Conservation (phyloP, 2,888 invertebrate species). For the Aphidoletes aphidimyza region DNA sequence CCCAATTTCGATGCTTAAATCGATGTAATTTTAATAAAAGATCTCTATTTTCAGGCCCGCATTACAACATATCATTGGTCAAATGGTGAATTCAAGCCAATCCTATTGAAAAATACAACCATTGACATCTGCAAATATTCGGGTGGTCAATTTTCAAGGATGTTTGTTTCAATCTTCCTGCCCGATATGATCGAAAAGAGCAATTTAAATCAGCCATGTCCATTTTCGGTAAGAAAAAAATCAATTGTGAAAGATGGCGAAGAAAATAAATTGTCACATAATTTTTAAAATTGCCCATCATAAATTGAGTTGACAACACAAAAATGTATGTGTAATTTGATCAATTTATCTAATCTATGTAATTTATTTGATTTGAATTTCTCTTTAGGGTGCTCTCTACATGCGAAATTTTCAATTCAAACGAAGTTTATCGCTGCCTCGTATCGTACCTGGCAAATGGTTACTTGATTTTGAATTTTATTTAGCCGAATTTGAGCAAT, state of each 20-base stretch:
- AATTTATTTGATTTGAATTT: not conserved
- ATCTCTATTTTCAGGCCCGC: not conserved
- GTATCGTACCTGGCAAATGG: conserved; percentile 18
- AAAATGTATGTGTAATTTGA: not conserved
- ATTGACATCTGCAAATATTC: conserved; percentile 23
- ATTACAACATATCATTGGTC: not conserved
- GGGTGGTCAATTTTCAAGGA: not conserved
- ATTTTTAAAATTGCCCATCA: no score
- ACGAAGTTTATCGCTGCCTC: not conserved
- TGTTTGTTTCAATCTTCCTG: not conserved
- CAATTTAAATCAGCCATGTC: conserved; percentile 26
- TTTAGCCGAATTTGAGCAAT: not conserved
- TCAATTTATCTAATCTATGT: not conserved
- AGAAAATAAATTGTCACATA: no score
- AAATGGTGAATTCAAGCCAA: not conserved
- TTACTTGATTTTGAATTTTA: not conserved
- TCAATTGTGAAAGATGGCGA: no score
- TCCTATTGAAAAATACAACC: not conserved
- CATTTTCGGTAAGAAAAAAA: conserved; percentile 36
- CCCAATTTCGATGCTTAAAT: no score
- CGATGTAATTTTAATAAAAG: no score
- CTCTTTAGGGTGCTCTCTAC: not conserved
- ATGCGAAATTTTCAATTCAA: conserved; percentile 16
- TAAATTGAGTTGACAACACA: not conserved
- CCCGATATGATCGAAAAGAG: conserved; percentile 6